Evolutionary conservation across 2,888 invertebrate genomes (phyloP).

Genomic region (Anthrax anthrax): DNA sequence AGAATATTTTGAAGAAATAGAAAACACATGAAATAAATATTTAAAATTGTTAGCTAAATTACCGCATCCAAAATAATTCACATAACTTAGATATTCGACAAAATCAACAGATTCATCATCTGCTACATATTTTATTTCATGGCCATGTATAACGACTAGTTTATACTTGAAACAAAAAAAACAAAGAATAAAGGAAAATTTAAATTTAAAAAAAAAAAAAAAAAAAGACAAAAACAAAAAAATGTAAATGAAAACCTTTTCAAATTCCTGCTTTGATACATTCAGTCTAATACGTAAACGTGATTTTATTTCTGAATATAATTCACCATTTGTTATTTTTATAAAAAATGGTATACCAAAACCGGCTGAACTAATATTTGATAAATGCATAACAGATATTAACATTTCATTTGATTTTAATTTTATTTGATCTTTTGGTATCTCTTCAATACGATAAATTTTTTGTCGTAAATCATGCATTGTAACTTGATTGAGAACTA

Average conservation of each 20-base stretch:
- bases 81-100: too few species aligned
- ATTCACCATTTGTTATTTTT: slow-evolving; percentile 80
- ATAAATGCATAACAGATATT: slow-evolving; percentile 92
- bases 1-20: too few species aligned
- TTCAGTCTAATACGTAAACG: slow-evolving; percentile 43
- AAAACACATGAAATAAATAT: too few species aligned
- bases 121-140: background rate
- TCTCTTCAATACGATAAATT: slow-evolving; percentile 74
- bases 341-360: slow-evolving; percentile 89
- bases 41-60: too few species aligned
- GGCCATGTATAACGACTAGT: background rate
- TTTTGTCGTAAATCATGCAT: background rate
- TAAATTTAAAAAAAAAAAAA: too few species aligned
- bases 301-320: slow-evolving; percentile 71
- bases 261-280: background rate
- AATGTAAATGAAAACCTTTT: background rate
- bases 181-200: background rate
- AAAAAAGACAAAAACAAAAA: too few species aligned
- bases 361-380: slow-evolving; percentile 85
- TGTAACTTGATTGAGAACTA: too few species aligned
- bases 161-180: background rate
- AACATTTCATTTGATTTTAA: slow-evolving; percentile 71
- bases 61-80: too few species aligned
- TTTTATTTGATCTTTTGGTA: slow-evolving; percentile 77
- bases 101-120: too few species aligned